Evolutionary conservation across 1,140 invertebrate genomes (phyloP), one percentile per base, ranked within the genome.

Genomic region (Oryzaephilus surinamensis): DNA sequence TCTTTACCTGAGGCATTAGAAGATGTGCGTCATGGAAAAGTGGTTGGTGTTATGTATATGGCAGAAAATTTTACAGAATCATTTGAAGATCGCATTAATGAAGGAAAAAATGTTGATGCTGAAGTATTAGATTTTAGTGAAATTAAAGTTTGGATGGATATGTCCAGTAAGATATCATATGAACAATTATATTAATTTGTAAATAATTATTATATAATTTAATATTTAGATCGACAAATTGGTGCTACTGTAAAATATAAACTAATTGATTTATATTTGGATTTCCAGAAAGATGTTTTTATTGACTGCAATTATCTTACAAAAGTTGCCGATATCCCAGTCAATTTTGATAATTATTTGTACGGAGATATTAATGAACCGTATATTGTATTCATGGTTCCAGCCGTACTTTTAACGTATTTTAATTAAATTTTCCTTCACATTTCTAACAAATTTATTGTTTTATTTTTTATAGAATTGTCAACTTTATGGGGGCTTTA

Each of bases 401-500:
- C 86, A 0, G 79, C 80, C n/a, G 74, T 86, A 24, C 64, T 81
- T 33, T 61, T 81, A 44, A 75, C 74, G 79, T 83, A 63, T 12
- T 23, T 12, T 3, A 33, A 27, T 4, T 12, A 18, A 3, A 21
- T 40, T 32, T 10, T 15, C 14, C 11, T 14, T 13, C 36, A 6
- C 13, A 2, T 12, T 12, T 29, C 8, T 1, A 29, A 11, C 17
- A 15, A 29, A 14, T 12, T 5, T 4, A 14, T 24, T 30, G 23
- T 31, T 37, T 32, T 32, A 24, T 24, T n/a, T 17, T 32, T 58
- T 62, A 16, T 52, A 88, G 84, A 7, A 74, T 87, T 40, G 70
- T 81, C 5, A 90, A 80, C 62, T 84, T 91, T 62, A 64, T 90
- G 62, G 75, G 84, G 0, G 78, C 81, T 1, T 73, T 80, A 10